Evolutionary conservation across 2,113 vertebrate species (phyloP), one percentile per base, ranked within the genome.

Genomic region (Ancistrus triradiatus): DNA sequence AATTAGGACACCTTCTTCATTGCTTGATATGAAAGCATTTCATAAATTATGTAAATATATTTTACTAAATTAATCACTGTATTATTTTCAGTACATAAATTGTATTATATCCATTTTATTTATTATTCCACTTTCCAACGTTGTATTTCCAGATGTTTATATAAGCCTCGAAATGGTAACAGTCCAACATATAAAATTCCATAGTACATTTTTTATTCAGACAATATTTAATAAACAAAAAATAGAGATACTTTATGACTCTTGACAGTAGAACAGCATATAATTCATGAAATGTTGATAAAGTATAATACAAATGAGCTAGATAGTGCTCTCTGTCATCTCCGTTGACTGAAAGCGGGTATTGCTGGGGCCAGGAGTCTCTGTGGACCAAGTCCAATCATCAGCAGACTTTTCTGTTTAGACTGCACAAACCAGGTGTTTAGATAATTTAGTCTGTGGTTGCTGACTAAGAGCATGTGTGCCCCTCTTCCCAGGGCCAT

Each of bases 341-440:
- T 42, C 22, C 10, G 21, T 14, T 11, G 55, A 17, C 57, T 43
- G 2, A 46, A 46, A 52, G 37, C 14, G 17, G 10, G 17, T 7
- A 33, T 17, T 61, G 49, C 17, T 62, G 2, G 44, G 24, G 8
- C 51, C 35, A 18, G 21, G 44, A 40, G 44, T 46, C 64, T 40
- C 60, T 37, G 15, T 46, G 11, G 44, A 60, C n/a, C 40, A 47
- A 28, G 7, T 70, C 52, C 21, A 24, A 33, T 67, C 70, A 72
- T 27, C 66, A 61, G 44, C 3, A 63, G 55, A 22, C 31, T 43
- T 60, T 27, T 77, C 72, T 76, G 57, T 71, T 80, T 71, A 60
- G 74, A 73, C 69, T 65, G 25, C 50, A 44, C 22, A 10, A 55
- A 68, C 66, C 83, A 83, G 77, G 69, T 86, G 82, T 74, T 83